phyloP scores from a whole-genome alignment of 30 jellyfish, hydroid and myxozoan species.

The Aurelia aurita region DNA sequence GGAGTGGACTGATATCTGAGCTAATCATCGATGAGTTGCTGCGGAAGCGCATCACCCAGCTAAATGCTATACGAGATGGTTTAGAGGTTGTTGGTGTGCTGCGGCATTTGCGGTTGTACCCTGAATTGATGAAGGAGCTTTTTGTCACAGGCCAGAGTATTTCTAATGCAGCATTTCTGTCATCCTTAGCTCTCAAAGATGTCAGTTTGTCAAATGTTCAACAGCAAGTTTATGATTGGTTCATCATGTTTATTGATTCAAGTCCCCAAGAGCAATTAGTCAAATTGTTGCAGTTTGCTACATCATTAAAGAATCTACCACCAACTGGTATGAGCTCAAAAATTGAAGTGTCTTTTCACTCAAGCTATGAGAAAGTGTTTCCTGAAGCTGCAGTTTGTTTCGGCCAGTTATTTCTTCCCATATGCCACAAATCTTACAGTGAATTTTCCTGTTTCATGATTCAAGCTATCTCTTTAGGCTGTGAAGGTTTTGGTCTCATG shows the following conservation, averaged over 20 bases:
- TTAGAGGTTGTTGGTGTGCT: constrained; percentile 5
- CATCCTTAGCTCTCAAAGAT: no score
- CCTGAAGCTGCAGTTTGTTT: constrained; percentile 40
- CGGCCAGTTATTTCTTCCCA: constrained; percentile 7
- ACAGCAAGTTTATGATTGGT: no score
- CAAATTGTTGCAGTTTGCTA: no score
- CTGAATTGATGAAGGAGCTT: constrained; percentile 12
- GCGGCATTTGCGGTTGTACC: constrained; percentile 11
- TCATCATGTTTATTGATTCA: no score
- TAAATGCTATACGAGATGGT: constrained; percentile 3
- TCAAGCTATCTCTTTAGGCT: constrained; percentile 10
- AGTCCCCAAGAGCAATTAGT: no score
- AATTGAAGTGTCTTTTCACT: constrained; percentile 6
- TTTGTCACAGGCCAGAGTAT: constrained; percentile 6
- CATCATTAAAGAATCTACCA: no score
- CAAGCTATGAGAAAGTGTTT: not conserved
- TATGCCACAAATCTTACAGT: not conserved
- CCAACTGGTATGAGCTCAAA: not conserved
- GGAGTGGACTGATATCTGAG: no score
- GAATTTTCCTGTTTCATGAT: not conserved
- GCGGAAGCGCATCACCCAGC: constrained; percentile 20
- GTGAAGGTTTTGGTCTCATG: not conserved
- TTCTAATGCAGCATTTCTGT: not conserved
- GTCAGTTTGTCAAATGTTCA: no score
- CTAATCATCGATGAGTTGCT: no score